Base-by-base conservation (phyloP, 2,888 invertebrate species). In the Mactromeris polynyma region DNA sequence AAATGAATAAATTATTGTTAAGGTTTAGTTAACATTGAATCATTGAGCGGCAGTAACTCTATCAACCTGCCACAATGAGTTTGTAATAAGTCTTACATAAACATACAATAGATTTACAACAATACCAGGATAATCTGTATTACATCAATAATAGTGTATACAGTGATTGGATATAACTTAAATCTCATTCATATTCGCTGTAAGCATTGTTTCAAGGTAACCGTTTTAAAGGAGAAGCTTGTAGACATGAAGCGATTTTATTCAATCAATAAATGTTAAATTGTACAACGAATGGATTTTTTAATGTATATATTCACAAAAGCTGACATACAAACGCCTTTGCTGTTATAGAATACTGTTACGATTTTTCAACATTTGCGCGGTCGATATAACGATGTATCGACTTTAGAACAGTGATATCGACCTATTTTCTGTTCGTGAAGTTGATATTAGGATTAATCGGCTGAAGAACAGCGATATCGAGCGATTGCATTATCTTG, bases 1-100 rank as follows among this genome's bases (percentile, higher is more conserved):
- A 73, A 73, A 17, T 73, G 73, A 73, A 73, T 73, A 36, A 73
- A 73, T 73, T 73, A 73, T 73, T 1, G 36, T 73, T 6, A 73
- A 73, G 58, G 58, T 26, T n/a, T 64, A 26, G n/a, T 26, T 64
- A 64, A 26, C 58, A 26, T 64, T 64, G 26, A 26, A 26, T 6
- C 26, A 26, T 64, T 64, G 58, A 64, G 58, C 26, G 9, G n/a
- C 26, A 26, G 9, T 64, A 64, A 64, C 58, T 26, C 58, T n/a
- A 26, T 64, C n/a, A 64, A 64, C 26, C 26, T 7, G n/a, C 4
- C 26, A 64, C 58, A 64, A n/a, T n/a, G n/a, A 26, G 58, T 64
- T 64, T 64, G n/a, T 64, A 64, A 64, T 26, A 64, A 64, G 58
- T 26, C 58, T 26, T n/a, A 26, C 11, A 26, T 26, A 64, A 64